A percentile compares a stretch with the other conserved stretches of the same genome.
phyloP scores from a whole-genome alignment of 2,888 invertebrate species.

The Drosophila hamatofila region DNA sequence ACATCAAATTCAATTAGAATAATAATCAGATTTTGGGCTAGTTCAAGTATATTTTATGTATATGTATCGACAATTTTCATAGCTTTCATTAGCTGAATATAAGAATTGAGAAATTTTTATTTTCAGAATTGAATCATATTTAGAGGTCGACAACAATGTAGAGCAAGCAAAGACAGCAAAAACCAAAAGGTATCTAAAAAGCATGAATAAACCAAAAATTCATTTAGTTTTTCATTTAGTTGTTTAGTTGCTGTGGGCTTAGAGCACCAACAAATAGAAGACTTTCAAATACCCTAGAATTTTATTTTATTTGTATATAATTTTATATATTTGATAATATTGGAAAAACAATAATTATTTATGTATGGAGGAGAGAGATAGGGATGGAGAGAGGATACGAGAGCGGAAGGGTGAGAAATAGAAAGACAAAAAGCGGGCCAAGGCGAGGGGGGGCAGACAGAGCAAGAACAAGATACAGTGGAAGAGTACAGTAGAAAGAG shows the following conservation, averaged over 20 bases:
- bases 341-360: neutral
- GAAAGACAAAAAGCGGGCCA: neutral
- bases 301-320: neutral
- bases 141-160: slow-evolving; percentile 33
- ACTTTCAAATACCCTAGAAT: slow-evolving; percentile 2
- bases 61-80: slow-evolving; percentile 7
- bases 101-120: slow-evolving; percentile 39
- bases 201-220: slow-evolving; percentile 9
- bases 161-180: slow-evolving; percentile 27
- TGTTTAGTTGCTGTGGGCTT: neutral
- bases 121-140: slow-evolving; percentile 41
- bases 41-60: neutral
- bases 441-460: too few species aligned
- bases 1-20: neutral
- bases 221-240: slow-evolving; percentile 9
- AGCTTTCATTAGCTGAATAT: slow-evolving; percentile 23
- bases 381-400: neutral
- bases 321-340: neutral
- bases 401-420: neutral
- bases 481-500: neutral
- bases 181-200: slow-evolving; percentile 26
- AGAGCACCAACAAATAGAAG: neutral
- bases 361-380: neutral
- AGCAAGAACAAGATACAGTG: too few species aligned
- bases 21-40: neutral